These are phyloP conservation scores for Scaptodrosophila lebanonensis DNA, from an alignment of 1,140 invertebrate genomes.

Conservation along the genomic window DNA sequence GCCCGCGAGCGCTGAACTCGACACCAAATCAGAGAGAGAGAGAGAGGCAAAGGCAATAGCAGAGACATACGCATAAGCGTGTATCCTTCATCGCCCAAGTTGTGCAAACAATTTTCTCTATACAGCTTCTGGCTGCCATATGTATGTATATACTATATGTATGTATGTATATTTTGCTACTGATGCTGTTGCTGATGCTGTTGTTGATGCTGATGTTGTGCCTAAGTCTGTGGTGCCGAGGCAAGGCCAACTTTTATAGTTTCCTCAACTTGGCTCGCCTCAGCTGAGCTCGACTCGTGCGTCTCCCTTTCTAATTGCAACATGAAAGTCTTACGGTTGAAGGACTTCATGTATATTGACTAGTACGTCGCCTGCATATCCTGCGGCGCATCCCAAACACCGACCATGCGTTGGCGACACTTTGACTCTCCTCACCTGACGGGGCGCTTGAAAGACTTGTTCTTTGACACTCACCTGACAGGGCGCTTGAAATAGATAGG, in stretches of 20 bases:
- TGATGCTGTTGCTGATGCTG: constrained; percentile 4
- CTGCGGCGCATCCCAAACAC: constrained; percentile 10
- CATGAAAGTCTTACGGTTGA: constrained; percentile 39
- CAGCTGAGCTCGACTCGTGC: not conserved
- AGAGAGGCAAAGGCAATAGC: not conserved
- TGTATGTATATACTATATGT: too few relatives aligned
- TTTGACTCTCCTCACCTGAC: not conserved
- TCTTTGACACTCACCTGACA: constrained; percentile 80
- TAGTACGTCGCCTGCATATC: constrained; percentile 40
- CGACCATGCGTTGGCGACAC: not conserved
- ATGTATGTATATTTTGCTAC: constrained; percentile 30
- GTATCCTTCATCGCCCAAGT: constrained; percentile 54
- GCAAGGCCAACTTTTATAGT: constrained; percentile 60
- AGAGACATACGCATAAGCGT: constrained; percentile 4
- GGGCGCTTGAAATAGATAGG: constrained; percentile 96
- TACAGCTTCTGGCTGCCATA: too few relatives aligned
- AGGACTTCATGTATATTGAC: constrained; percentile 59
- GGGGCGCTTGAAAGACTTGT: too few relatives aligned
- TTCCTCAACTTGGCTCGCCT: constrained; percentile 1
- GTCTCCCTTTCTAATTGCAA: constrained; percentile 32
- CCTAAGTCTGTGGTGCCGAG: constrained; percentile 7
- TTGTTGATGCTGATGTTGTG: constrained; percentile 15
- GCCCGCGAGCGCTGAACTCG: constrained; percentile 62
- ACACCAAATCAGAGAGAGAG: constrained; percentile 16
- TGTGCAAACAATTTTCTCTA: constrained; percentile 50